These are phyloP conservation scores for Brachyopa scutellaris DNA, from an alignment of 2,888 invertebrate genomes.

Conservation along the genomic window DNA sequence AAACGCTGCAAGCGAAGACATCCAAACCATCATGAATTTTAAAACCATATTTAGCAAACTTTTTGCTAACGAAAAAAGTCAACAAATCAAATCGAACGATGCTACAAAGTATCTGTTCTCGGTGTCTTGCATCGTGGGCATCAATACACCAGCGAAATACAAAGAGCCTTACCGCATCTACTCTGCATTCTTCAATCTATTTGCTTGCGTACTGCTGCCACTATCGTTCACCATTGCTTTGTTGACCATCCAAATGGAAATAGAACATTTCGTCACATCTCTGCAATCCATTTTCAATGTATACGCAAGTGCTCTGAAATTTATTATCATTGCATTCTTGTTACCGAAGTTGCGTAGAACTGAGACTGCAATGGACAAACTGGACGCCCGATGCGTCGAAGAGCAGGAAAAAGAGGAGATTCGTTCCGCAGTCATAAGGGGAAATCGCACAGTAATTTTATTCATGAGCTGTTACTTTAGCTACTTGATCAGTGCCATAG, in stretches of 20 bases:
- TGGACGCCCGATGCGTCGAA: constrained; percentile 71
- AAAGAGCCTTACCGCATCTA: constrained; percentile 41
- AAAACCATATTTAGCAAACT: no score
- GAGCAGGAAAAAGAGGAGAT: constrained; percentile 45
- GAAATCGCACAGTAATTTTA: background rate
- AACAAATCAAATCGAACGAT: background rate
- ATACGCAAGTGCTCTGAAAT: constrained; percentile 70
- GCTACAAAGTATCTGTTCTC: background rate
- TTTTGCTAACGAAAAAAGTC: no score
- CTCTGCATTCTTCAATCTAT: constrained; percentile 26
- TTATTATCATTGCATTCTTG: constrained; percentile 52
- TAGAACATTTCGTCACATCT: constrained; percentile 74
- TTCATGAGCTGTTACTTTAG: constrained; percentile 11
- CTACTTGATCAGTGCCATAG: constrained; percentile 67
- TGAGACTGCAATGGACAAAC: constrained; percentile 53
- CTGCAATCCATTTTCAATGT: constrained; percentile 74
- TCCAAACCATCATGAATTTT: no score
- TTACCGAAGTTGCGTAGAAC: constrained; percentile 53
- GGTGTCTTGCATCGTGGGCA: constrained; percentile 38
- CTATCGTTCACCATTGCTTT: constrained; percentile 73
- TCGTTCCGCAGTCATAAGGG: background rate
- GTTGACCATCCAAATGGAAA: constrained; percentile 44
- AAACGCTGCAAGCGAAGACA: no score
- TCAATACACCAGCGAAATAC: constrained; percentile 27
- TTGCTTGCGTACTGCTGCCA: constrained; percentile 64